Evolutionary conservation across 2,113 vertebrate species (phyloP).

Genomic region (Desmodus rotundus): DNA sequence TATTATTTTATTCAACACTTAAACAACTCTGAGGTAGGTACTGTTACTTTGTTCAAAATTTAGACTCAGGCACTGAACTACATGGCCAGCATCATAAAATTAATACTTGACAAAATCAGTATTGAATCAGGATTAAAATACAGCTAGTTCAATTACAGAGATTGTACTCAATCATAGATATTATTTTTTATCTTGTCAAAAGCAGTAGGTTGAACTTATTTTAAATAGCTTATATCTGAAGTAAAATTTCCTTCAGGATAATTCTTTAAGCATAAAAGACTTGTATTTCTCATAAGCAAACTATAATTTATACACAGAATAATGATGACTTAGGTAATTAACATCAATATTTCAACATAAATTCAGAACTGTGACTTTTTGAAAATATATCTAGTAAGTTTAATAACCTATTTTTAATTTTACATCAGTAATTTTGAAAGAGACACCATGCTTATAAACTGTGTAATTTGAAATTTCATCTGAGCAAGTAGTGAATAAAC

Average conservation of each 20-base stretch:
- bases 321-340: not conserved
- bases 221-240: not conserved
- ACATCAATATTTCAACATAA: not conserved
- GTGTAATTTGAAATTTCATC: not conserved
- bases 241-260: not conserved
- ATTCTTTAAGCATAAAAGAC: not conserved
- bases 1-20: not conserved
- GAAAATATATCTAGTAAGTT: not conserved
- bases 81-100: not conserved
- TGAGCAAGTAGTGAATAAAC: not conserved
- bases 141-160: not conserved
- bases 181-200: not conserved
- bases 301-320: not conserved
- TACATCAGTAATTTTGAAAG: not conserved
- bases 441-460: not conserved
- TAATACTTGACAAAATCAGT: not conserved
- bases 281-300: not conserved
- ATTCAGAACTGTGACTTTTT: slow-evolving; percentile 23
- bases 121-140: not conserved
- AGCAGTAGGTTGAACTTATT: not conserved
- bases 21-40: not conserved
- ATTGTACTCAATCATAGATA: not conserved
- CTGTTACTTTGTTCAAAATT: not conserved
- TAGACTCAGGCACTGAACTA: not conserved
- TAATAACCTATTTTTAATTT: not conserved